Base-by-base conservation (phyloP, 2,113 vertebrate species). In the Barnardius zonarius region DNA sequence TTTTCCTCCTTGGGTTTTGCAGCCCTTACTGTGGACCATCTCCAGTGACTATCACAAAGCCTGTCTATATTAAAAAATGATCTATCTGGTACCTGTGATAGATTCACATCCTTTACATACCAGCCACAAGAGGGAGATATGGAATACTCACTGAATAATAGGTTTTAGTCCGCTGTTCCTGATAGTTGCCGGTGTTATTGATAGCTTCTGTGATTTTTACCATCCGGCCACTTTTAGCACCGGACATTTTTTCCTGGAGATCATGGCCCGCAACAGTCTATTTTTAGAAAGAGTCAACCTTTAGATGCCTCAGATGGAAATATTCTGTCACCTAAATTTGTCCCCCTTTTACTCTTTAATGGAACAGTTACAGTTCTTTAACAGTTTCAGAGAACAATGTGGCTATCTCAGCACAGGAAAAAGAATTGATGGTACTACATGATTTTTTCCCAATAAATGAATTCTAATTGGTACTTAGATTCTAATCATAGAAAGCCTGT, bases 121-220 rank as follows among this genome's bases (percentile, higher is more conserved):
- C 76, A 96, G 76, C 96, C 96, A 96, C 95, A 90, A 96, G 96
- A 95, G 96, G 96, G 96, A 52, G 96, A 41, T 95, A 66, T 95
- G 88, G 86, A 96, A 95, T 84, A 86, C 61, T 86, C 64, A 68
- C 90, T n/a, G 76, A 52, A 52, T 41, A 24, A 67, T 75, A 84
- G 51, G 46, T 18, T 88, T 95, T 78, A 48, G 39, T 86, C 64
- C 35, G 62, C 48, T 62, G 24, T 79, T 83, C 68, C 66, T 91
- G 80, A 22, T 27, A 57, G 39, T 54, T 94, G 30, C n/a, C 61
- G 49, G 48, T 37, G 28, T 54, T 86, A 37, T 17, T 41, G 23
- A 13, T 52, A 78, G 20, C 31, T 86, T 74, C 79, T 75, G 7
- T 15, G 39, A 48, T 64, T 95, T 96, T 81, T 90, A 48, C 48